phyloP scores from a whole-genome alignment of 2,113 vertebrate genomes.

The Gopherus evgoodei region DNA sequence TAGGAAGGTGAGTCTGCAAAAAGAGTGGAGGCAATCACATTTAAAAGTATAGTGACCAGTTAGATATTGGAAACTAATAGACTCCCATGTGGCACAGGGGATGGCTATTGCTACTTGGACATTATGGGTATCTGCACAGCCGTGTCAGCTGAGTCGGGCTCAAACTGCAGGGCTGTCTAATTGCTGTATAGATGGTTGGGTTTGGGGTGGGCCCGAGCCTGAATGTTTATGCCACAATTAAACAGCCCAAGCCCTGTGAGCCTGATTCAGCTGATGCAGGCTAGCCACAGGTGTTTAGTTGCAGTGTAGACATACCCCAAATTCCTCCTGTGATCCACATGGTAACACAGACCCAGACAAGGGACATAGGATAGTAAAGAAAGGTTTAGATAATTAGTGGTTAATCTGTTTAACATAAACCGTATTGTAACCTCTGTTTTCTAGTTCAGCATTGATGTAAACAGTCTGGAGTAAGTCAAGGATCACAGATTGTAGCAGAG shows the following conservation, averaged over 20 bases:
- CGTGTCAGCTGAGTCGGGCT: not conserved
- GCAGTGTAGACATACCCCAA: not conserved
- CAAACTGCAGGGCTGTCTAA: not conserved
- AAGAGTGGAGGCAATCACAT: not conserved
- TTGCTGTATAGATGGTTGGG: not conserved
- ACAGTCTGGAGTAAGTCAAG: not conserved
- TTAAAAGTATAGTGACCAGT: not conserved
- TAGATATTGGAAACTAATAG: not conserved
- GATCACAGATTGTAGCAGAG: rapidly evolving
- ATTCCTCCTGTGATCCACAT: not conserved
- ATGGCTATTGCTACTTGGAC: not conserved
- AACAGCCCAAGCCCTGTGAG: not conserved
- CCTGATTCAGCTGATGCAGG: not conserved
- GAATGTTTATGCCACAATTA: not conserved
- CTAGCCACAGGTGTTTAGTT: not conserved
- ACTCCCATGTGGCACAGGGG: rapidly evolving
- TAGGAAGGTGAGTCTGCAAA: not conserved
- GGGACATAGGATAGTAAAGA: not conserved
- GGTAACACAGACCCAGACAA: not conserved
- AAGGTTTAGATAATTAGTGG: not conserved
- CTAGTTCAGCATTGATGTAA: rapidly evolving
- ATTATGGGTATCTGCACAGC: not conserved
- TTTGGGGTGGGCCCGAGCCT: not conserved
- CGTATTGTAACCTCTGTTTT: rapidly evolving
- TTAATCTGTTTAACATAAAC: not conserved